Conservation (phyloP, 1,140 invertebrate genomes). For the Temnothorax longispinosus region DNA sequence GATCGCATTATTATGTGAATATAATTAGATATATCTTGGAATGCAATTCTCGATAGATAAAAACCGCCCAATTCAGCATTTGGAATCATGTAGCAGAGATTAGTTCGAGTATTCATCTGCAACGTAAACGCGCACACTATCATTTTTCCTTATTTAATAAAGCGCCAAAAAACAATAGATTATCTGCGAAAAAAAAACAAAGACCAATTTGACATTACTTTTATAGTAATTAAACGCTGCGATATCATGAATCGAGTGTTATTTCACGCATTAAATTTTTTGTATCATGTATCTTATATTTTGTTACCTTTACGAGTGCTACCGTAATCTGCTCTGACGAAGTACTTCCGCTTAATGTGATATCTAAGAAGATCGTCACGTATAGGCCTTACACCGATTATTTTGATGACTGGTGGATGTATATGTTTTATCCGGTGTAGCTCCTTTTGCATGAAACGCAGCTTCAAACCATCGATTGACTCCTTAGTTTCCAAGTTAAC, state of each 20-base stretch:
- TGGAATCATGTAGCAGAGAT: too few relatives aligned
- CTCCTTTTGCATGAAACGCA: slow-evolving; percentile 46
- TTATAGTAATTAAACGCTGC: background rate
- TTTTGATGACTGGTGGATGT: slow-evolving; percentile 48
- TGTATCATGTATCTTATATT: slow-evolving; percentile 9
- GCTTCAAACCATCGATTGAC: slow-evolving; percentile 33
- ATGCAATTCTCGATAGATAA: slow-evolving; percentile 64
- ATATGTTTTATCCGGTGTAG: slow-evolving; percentile 2
- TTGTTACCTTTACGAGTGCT: too few relatives aligned
- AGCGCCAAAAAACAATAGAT: too few relatives aligned
- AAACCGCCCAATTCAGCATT: too few relatives aligned
- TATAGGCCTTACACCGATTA: slow-evolving; percentile 6
- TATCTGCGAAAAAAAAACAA: too few relatives aligned
- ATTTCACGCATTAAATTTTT: background rate
- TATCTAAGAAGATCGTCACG: too few relatives aligned
- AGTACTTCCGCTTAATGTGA: too few relatives aligned
- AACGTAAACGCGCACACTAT: too few relatives aligned
- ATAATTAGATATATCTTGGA: slow-evolving; percentile 56
- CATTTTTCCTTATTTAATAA: too few relatives aligned
- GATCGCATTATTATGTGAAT: background rate
- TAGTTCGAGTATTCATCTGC: too few relatives aligned
- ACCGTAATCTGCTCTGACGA: too few relatives aligned
- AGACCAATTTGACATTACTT: too few relatives aligned
- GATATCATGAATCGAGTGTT: background rate
- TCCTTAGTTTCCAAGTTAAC: slow-evolving; percentile 31